phyloP scores from a whole-genome alignment of 2,888 invertebrate species.

The Machimus atricapillus region DNA sequence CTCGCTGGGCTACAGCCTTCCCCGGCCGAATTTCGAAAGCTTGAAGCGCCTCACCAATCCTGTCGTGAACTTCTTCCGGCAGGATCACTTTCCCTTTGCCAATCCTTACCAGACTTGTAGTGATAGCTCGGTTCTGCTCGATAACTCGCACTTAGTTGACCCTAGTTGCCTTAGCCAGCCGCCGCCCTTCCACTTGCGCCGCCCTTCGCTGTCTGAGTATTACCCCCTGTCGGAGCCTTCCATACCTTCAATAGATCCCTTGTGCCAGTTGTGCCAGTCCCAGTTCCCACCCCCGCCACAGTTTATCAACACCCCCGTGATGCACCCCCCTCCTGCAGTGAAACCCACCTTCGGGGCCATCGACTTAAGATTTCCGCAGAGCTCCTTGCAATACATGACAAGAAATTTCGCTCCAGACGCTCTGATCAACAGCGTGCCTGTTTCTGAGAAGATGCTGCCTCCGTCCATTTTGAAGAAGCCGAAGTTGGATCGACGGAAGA shows the following conservation, averaged over 20 bases:
- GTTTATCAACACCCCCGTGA: background rate
- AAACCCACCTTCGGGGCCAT: conserved; percentile 55
- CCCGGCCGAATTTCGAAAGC: conserved; percentile 56
- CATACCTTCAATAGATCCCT: conserved; percentile 58
- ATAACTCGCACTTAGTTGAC: conserved; percentile 25
- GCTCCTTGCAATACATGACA: background rate
- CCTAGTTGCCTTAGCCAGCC: background rate
- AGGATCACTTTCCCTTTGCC: conserved; percentile 42
- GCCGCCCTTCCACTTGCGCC: conserved; percentile 49
- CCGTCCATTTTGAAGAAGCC: conserved; percentile 43
- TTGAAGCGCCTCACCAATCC: conserved; percentile 59
- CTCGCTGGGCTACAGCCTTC: conserved; percentile 49
- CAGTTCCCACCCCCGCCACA: background rate
- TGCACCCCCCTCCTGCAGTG: conserved; percentile 54
- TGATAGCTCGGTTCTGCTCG: conserved; percentile 34
- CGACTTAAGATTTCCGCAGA: conserved; percentile 49
- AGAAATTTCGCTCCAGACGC: conserved; percentile 49
- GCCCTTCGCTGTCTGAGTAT: conserved; percentile 57
- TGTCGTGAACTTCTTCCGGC: conserved; percentile 59
- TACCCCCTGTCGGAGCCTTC: conserved; percentile 59
- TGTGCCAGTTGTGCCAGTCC: background rate
- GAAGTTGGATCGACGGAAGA: conserved; percentile 55
- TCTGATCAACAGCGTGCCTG: conserved; percentile 26
- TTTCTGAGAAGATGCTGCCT: background rate
- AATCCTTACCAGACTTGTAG: conserved; percentile 26